Conservation (phyloP, 2,797 vertebrate species). For the Denticeps clupeoides region DNA sequence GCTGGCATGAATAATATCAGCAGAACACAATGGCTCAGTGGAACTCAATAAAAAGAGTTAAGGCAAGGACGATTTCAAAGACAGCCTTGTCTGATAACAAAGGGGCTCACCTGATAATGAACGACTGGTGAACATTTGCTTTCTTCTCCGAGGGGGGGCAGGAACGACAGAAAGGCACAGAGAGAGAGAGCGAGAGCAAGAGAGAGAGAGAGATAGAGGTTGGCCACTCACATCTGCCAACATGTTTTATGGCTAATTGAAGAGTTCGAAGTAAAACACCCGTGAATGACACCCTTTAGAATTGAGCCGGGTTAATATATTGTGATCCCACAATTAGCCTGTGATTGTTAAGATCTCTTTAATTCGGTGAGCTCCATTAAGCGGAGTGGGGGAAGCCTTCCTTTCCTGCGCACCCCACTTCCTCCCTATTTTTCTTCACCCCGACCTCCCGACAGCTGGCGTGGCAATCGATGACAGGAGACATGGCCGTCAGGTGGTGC, state of each 20-base stretch:
- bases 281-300: constrained; percentile 65
- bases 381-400: constrained; percentile 52
- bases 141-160: constrained; percentile 23
- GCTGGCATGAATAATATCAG: constrained; percentile 69
- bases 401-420: constrained; percentile 40
- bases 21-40: constrained; percentile 53
- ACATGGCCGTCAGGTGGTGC: constrained; percentile 36
- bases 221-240: constrained; percentile 48
- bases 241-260: constrained; percentile 71
- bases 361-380: constrained; percentile 83
- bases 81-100: constrained; percentile 55
- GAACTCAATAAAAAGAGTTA: constrained; percentile 64
- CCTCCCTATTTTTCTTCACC: constrained; percentile 37
- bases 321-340: constrained; percentile 77
- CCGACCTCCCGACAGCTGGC: constrained; percentile 41
- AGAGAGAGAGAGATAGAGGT: constrained; percentile 23
- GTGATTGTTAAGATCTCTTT: constrained; percentile 72
- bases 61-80: constrained; percentile 64
- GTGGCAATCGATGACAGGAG: constrained; percentile 48
- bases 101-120: constrained; percentile 64
- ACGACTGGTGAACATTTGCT: constrained; percentile 47
- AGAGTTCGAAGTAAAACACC: constrained; percentile 65
- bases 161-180: constrained; percentile 5
- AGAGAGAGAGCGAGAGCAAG: no score
- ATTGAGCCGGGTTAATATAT: constrained; percentile 69